Conservation (phyloP, 2,113 vertebrate genomes). For the Xenotilapia leptura region DNA sequence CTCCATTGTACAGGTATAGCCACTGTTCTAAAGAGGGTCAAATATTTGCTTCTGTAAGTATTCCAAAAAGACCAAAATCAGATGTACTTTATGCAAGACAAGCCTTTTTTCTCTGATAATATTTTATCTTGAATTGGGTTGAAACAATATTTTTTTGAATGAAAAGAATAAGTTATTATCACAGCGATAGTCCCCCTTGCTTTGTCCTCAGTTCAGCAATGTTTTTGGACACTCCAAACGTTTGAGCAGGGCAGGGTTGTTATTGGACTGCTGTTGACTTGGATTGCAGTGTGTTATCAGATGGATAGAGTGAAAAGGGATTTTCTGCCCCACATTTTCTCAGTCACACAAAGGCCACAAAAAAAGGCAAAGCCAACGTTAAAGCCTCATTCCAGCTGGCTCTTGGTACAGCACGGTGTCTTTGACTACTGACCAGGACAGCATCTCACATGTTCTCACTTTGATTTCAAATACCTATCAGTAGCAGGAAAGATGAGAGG, state of each 20-base stretch:
- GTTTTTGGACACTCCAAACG: background rate
- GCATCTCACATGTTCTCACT: background rate
- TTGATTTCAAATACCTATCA: background rate
- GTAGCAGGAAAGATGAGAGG: constrained; percentile 5
- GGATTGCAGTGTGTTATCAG: background rate
- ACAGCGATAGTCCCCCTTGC: background rate
- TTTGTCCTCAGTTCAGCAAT: background rate
- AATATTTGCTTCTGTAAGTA: background rate
- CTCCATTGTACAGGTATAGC: background rate
- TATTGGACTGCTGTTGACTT: background rate
- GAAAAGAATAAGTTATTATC: background rate
- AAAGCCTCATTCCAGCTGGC: background rate
- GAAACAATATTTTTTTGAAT: background rate
- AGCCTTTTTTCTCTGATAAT: background rate
- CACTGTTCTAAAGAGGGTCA: background rate
- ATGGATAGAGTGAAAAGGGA: background rate
- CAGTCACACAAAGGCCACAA: background rate
- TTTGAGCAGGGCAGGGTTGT: background rate
- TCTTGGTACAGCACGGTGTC: background rate
- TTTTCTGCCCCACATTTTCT: background rate
- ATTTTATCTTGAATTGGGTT: background rate
- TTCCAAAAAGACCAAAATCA: background rate
- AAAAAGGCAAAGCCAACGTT: background rate
- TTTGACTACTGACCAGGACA: background rate
- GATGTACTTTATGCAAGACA: background rate